These are phyloP conservation scores for Megalopta genalis DNA, from an alignment of 1,140 invertebrate genomes.

Conservation along the genomic window DNA sequence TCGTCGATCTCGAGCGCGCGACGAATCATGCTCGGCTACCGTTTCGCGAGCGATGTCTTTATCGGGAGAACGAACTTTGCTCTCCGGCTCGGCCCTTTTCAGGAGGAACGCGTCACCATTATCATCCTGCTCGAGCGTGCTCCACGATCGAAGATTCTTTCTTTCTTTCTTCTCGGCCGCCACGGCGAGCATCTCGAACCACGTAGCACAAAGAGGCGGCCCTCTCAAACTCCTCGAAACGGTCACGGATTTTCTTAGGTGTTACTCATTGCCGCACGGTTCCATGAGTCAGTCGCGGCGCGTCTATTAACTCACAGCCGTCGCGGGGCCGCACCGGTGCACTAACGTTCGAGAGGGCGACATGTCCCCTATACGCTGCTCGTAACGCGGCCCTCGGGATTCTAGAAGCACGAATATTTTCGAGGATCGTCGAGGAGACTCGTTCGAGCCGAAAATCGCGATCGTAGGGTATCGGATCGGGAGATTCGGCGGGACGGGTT, in stretches of 20 bases:
- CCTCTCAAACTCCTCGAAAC: too few species aligned
- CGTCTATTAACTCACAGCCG: too few species aligned
- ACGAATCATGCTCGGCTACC: conserved; percentile 18
- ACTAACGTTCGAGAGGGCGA: too few species aligned
- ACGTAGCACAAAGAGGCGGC: too few species aligned
- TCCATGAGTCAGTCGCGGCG: too few species aligned
- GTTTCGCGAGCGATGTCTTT: background rate
- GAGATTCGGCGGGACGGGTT: background rate
- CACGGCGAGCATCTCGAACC: background rate
- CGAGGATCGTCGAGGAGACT: background rate
- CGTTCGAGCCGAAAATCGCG: conserved; percentile 12
- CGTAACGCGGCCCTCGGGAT: too few species aligned
- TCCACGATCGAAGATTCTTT: background rate
- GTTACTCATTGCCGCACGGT: too few species aligned
- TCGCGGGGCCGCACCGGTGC: too few species aligned
- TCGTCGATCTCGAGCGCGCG: conserved; percentile 24
- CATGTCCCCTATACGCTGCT: too few species aligned
- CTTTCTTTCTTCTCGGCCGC: too few species aligned
- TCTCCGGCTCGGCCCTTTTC: background rate
- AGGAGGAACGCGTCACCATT: background rate
- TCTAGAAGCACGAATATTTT: background rate
- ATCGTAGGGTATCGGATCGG: conserved; percentile 11
- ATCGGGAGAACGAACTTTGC: conserved; percentile 7
- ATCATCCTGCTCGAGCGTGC: background rate
- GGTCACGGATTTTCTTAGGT: too few species aligned